phyloP scores from a whole-genome alignment of 2,797 vertebrate genomes.

The Pelodytes ibericus region DNA sequence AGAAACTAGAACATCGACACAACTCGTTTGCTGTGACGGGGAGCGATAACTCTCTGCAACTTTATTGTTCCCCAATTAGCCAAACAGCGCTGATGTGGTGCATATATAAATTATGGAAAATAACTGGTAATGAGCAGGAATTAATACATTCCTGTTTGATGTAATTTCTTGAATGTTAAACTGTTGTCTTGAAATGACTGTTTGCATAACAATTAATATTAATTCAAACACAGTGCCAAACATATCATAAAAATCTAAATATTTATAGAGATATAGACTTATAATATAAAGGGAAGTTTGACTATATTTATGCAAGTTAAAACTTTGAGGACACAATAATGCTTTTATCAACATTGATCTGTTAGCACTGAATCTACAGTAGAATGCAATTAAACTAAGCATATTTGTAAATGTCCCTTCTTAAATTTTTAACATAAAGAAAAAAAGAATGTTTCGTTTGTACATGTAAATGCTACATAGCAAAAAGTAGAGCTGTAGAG shows the following conservation, averaged over 20 bases:
- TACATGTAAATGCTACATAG: too few relatives aligned
- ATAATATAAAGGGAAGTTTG: neutral
- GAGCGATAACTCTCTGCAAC: neutral
- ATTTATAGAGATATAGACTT: neutral
- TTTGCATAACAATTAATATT: neutral
- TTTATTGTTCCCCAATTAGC: neutral
- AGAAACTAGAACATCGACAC: neutral
- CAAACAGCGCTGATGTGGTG: neutral
- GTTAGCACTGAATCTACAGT: too few relatives aligned
- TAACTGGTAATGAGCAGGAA: neutral
- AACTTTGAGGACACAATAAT: neutral
- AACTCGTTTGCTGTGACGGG: neutral
- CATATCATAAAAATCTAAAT: neutral
- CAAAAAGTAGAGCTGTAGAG: too few relatives aligned
- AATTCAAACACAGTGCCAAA: neutral
- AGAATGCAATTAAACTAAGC: too few relatives aligned
- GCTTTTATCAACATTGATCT: neutral
- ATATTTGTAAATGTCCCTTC: too few relatives aligned
- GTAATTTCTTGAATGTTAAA: neutral
- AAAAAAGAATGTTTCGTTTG: too few relatives aligned
- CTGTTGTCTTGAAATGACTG: neutral
- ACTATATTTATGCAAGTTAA: neutral
- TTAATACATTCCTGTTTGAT: neutral
- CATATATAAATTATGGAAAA: neutral
- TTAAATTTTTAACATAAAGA: too few relatives aligned